Conservation (phyloP, 2,113 vertebrate species). For the Paramormyrops kingsleyae region DNA sequence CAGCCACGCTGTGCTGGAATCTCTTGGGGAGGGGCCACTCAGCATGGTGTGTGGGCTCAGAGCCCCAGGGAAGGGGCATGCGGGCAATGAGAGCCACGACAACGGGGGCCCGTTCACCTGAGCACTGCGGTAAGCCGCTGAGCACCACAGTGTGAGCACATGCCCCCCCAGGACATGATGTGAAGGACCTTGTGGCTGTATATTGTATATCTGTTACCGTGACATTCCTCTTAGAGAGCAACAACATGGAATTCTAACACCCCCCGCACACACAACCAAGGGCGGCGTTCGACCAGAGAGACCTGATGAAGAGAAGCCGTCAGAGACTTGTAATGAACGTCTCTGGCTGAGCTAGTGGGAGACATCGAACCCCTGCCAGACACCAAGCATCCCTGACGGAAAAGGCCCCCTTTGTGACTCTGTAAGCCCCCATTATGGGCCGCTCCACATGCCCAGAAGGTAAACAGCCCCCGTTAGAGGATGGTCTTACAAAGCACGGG, state of each 20-base stretch:
- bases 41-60: background rate
- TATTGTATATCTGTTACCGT: constrained; percentile 64
- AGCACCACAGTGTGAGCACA: background rate
- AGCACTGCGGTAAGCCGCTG: background rate
- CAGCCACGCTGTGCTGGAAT: background rate
- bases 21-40: background rate
- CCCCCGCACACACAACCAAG: constrained; percentile 24
- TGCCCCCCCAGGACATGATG: background rate
- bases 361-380: background rate
- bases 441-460: background rate
- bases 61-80: background rate
- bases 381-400: background rate
- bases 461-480: background rate
- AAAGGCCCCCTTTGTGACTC: background rate
- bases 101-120: background rate
- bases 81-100: background rate
- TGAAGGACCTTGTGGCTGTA: constrained; percentile 49
- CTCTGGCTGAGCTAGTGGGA: background rate
- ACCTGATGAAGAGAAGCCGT: background rate
- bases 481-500: background rate
- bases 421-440: background rate
- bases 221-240: constrained; percentile 46
- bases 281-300: background rate
- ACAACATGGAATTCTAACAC: constrained; percentile 54
- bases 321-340: background rate